Conservation (phyloP, 1,140 invertebrate genomes). For the Apocrypta bakeri region DNA sequence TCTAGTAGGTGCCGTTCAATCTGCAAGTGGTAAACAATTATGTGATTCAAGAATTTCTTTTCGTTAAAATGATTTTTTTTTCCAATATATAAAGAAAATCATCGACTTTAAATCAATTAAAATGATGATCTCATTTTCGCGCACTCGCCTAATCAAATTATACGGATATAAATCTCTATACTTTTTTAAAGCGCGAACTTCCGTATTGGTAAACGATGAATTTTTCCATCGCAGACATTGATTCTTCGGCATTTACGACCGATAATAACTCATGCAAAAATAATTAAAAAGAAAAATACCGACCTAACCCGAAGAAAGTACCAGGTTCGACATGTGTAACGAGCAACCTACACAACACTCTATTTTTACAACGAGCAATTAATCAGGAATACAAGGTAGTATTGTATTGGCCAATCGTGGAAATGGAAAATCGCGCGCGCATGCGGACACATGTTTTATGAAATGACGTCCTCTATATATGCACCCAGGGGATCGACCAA, state of each 20-base stretch:
- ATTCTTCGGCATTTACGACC: not conserved
- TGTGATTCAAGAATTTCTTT: too few species aligned
- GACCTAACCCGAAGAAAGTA: too few species aligned
- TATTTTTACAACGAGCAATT: not conserved
- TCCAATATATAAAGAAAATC: too few species aligned
- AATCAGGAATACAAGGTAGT: not conserved
- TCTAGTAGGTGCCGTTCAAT: too few species aligned
- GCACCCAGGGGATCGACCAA: constrained; percentile 1
- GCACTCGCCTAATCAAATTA: not conserved
- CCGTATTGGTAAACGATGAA: not conserved
- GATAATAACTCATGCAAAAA: not conserved
- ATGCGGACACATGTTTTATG: not conserved
- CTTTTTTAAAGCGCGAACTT: not conserved
- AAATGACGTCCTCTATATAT: not conserved
- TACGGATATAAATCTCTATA: too few species aligned
- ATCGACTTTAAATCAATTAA: too few species aligned
- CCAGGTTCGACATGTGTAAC: too few species aligned
- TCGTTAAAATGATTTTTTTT: too few species aligned
- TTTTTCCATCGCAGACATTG: not conserved
- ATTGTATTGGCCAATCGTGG: not conserved
- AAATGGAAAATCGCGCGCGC: not conserved
- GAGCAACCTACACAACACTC: not conserved
- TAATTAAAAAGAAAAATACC: not conserved
- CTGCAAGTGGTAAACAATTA: too few species aligned
- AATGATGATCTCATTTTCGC: too few species aligned